A percentile compares a stretch with the other conserved stretches of the same genome.
phyloP scores from a whole-genome alignment of 2,113 vertebrate species.

The Neopipo cinnamomea region DNA sequence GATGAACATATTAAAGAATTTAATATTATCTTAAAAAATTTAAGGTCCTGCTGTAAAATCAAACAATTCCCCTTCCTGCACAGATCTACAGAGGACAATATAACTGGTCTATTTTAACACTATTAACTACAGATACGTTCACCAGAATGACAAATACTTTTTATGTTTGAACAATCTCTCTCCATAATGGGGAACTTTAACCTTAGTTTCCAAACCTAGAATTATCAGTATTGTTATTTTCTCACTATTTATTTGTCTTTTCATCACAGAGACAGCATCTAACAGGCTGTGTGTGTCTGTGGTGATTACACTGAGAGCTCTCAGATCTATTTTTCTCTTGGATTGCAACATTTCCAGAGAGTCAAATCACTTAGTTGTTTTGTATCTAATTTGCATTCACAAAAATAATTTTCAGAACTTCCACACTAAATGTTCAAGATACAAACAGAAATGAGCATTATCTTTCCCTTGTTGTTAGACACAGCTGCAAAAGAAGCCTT shows the following conservation, averaged over 20 bases:
- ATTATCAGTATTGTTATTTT: not conserved
- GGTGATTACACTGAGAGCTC: not conserved
- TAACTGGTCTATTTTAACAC: not conserved
- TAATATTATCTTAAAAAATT: not conserved
- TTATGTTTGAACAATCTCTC: not conserved
- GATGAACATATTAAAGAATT: not conserved
- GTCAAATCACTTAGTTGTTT: not conserved
- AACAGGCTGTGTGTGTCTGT: not conserved
- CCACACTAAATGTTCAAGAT: not conserved
- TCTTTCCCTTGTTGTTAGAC: not conserved
- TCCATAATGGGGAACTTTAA: not conserved
- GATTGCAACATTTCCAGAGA: not conserved
- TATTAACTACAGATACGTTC: not conserved
- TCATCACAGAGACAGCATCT: not conserved
- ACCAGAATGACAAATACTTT: not conserved
- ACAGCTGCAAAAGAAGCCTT: not conserved
- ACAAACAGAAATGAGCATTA: not conserved
- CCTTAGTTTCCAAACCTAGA: rapidly evolving
- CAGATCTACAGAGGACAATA: not conserved
- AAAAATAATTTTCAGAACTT: constrained; percentile 3
- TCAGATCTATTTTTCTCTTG: not conserved
- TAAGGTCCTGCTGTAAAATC: not conserved
- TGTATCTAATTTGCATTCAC: not conserved
- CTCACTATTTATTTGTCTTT: not conserved
- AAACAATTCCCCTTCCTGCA: not conserved